These are phyloP conservation scores for Romanogobio albipinnatus DNA, from an alignment of 2,113 vertebrate genomes.

Conservation along the genomic window DNA sequence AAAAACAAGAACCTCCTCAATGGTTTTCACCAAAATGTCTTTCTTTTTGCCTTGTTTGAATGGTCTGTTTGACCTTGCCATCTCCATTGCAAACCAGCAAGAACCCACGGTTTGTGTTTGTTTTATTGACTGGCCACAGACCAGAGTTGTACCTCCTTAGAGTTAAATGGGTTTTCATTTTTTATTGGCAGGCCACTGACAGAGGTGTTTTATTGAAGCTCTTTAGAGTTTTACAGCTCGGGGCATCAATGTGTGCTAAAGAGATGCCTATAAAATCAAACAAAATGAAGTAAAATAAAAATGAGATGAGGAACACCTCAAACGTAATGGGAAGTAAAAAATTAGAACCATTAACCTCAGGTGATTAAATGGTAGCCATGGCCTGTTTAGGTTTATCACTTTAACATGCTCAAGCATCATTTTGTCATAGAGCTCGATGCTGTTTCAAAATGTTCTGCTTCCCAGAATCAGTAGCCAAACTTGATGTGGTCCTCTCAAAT, in stretches of 20 bases:
- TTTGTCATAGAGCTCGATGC: conserved; percentile 9
- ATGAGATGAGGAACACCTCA: conserved; percentile 38
- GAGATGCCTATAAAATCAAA: conserved; percentile 67
- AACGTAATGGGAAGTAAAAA: conserved; percentile 37
- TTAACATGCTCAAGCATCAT: background rate
- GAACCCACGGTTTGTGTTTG: conserved; percentile 63
- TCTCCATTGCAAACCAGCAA: conserved; percentile 55
- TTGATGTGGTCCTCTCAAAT: background rate
- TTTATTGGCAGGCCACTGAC: conserved; percentile 72
- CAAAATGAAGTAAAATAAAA: conserved; percentile 65
- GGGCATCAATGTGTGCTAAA: conserved; percentile 68
- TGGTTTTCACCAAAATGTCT: background rate
- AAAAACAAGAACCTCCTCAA: background rate
- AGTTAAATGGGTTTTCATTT: conserved; percentile 73
- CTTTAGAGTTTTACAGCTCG: conserved; percentile 71
- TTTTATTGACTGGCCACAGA: conserved; percentile 75
- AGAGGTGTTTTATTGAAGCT: conserved; percentile 64
- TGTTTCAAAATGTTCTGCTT: conserved; percentile 1
- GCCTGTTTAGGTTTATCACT: conserved; percentile 18
- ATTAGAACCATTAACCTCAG: conserved; percentile 40
- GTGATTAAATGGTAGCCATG: conserved; percentile 37
- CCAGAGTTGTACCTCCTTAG: conserved; percentile 59
- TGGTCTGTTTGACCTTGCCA: conserved; percentile 68
- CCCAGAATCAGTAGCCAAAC: background rate
- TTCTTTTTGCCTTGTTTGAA: conserved; percentile 22